Percentiles rank a stretch among this genome's conserved stretches.
These are phyloP conservation scores for Ditylenchus weischeri DNA, from an alignment of 2,888 invertebrate species.

Conservation along the genomic window DNA sequence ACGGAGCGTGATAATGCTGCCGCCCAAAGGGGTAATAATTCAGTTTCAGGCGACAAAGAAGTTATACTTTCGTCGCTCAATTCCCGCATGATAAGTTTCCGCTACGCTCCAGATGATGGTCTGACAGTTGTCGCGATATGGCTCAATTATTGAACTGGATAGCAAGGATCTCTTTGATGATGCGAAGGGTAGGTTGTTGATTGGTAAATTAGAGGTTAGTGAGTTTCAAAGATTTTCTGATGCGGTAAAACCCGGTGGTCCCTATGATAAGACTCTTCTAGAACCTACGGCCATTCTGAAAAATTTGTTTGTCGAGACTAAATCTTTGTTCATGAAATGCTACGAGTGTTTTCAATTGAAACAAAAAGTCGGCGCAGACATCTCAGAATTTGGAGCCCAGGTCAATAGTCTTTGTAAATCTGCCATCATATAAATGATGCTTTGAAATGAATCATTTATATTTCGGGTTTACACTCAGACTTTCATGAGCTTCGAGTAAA, in stretches of 20 bases:
- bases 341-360: constrained; percentile 15
- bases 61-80: not conserved
- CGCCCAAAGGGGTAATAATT: too few relatives aligned
- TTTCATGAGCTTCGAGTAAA: too few relatives aligned
- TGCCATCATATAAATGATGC: not conserved
- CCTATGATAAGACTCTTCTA: not conserved
- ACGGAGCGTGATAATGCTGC: not conserved
- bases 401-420: too few relatives aligned
- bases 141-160: constrained; percentile 16
- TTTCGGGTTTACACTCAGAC: too few relatives aligned
- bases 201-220: constrained; percentile 9
- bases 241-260: too few relatives aligned
- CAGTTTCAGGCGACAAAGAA: too few relatives aligned
- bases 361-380: constrained; percentile 12
- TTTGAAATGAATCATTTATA: too few relatives aligned
- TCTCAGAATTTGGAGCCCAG: constrained; percentile 14
- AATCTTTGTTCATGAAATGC: too few relatives aligned
- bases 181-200: constrained; percentile 12
- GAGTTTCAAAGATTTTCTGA: constrained; percentile 16
- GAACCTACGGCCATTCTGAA: constrained; percentile 2
- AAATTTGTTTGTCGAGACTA: constrained; percentile 16
- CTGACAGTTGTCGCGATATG: constrained; percentile 15
- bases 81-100: constrained; percentile 13
- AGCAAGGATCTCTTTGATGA: constrained; percentile 13
- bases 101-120: constrained; percentile 20